A percentile compares a stretch with the other conserved stretches of the same genome.
phyloP scores from a whole-genome alignment of 2,797 vertebrate species.

The Malacoctenus gilli region DNA sequence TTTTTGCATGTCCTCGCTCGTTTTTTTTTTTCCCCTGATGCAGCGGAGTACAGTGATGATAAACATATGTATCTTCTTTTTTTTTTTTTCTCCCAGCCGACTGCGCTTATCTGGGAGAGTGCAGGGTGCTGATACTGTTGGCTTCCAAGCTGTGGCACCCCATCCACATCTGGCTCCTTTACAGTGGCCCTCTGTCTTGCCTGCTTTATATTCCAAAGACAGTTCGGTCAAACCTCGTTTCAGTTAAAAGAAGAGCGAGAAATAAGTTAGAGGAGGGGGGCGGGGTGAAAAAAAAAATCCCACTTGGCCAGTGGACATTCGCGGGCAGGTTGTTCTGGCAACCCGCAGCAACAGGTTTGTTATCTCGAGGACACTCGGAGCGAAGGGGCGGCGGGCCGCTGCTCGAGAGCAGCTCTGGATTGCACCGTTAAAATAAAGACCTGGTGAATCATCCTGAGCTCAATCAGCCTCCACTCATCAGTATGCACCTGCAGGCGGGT shows the following conservation, averaged over 20 bases:
- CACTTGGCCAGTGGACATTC: conserved; percentile 7
- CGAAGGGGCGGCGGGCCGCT: conserved; percentile 27
- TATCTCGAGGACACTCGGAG: conserved; percentile 6
- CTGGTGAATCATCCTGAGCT: conserved; percentile 56
- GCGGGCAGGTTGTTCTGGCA: conserved; percentile 6
- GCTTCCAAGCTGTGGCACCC: conserved; percentile 52
- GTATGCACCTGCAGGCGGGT: conserved; percentile 63
- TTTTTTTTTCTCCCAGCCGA: conserved; percentile 53
- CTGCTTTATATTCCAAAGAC: conserved; percentile 59
- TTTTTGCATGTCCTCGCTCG: conserved; percentile 52
- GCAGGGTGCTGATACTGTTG: conserved; percentile 68
- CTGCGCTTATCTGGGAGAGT: conserved; percentile 65
- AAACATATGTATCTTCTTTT: conserved; percentile 65
- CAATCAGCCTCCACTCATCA: too few relatives aligned
- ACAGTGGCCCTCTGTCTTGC: conserved; percentile 37
- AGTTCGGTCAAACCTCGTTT: conserved; percentile 67
- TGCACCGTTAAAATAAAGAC: conserved; percentile 63
- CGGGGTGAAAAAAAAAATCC: conserved; percentile 3
- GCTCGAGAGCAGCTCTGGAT: conserved; percentile 46
- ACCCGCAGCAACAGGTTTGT: conserved; percentile 36
- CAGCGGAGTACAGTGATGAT: conserved; percentile 61
- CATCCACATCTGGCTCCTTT: conserved; percentile 50
- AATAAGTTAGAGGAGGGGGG: conserved; percentile 10
- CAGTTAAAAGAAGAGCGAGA: conserved; percentile 47
- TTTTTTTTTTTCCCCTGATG: conserved; percentile 63